Conservation (phyloP, 2,113 vertebrate genomes). For the Oncorhynchus masou region DNA sequence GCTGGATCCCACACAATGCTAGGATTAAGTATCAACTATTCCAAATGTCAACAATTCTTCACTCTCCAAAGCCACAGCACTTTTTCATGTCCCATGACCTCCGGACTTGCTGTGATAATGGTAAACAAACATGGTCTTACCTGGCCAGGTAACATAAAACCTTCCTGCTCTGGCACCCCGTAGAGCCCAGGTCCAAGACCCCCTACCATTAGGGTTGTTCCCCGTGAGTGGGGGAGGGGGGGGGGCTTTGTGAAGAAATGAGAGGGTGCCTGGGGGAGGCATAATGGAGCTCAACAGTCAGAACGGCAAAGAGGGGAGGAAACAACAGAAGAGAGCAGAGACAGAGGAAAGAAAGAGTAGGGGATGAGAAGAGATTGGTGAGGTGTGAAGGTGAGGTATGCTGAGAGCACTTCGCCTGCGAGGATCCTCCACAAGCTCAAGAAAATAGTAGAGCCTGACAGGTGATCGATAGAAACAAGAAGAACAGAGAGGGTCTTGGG, state of each 20-base stretch:
- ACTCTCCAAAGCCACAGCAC: constrained; percentile 26
- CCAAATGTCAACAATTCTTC: constrained; percentile 53
- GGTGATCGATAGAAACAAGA: constrained; percentile 44
- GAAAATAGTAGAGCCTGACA: too few species aligned
- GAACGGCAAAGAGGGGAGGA: constrained; percentile 32
- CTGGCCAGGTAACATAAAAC: constrained; percentile 75
- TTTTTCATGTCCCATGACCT: constrained; percentile 56
- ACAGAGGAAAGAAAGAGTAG: constrained; percentile 11
- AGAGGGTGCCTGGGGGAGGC: not conserved
- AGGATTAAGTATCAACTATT: constrained; percentile 63
- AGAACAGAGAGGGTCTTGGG: too few species aligned
- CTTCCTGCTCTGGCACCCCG: constrained; percentile 56
- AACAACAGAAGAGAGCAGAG: not conserved
- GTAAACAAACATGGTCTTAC: constrained; percentile 79
- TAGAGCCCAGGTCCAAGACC: constrained; percentile 40
- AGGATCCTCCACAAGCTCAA: too few species aligned
- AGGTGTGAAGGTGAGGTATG: constrained; percentile 57
- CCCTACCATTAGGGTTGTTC: constrained; percentile 40
- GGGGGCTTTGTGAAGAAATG: constrained; percentile 17
- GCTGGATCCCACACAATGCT: constrained; percentile 40
- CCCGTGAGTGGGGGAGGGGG: constrained; percentile 29
- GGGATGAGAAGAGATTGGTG: constrained; percentile 66
- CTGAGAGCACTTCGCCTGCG: constrained; percentile 13
- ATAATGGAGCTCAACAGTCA: constrained; percentile 32
- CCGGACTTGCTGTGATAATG: constrained; percentile 46